Percentiles rank a stretch among this genome's conserved stretches.
Conservation (phyloP, 2,113 vertebrate genomes). For the Glareola pratincola region DNA sequence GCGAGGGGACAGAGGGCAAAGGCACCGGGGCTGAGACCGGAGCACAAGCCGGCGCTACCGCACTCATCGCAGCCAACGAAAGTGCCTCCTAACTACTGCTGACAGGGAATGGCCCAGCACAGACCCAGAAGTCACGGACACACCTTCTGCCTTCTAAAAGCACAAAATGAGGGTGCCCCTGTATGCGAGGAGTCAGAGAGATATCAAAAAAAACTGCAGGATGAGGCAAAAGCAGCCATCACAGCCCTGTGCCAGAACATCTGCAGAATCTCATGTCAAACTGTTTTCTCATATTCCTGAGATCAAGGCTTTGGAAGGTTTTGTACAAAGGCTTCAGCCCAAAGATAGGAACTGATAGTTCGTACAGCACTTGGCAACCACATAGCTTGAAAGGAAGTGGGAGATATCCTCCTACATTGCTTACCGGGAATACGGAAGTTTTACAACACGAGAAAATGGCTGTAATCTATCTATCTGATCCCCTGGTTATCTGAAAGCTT, state of each 20-base stretch:
- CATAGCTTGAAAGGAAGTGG: conserved; percentile 28
- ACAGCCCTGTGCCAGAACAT: neutral
- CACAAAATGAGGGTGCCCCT: neutral
- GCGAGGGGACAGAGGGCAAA: neutral
- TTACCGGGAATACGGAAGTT: conserved; percentile 5
- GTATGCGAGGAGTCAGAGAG: neutral
- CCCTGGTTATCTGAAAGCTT: conserved; percentile 4
- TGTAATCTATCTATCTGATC: conserved; percentile 23
- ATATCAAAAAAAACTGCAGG: neutral
- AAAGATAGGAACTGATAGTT: conserved; percentile 35
- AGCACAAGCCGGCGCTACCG: fast-evolving
- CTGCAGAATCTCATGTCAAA: conserved; percentile 28
- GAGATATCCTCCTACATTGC: conserved; percentile 37
- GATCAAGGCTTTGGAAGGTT: conserved; percentile 27
- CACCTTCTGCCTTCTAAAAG: neutral
- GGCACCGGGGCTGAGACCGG: fast-evolving
- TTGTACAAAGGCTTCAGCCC: conserved; percentile 12
- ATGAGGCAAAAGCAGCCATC: conserved; percentile 14
- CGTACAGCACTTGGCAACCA: neutral
- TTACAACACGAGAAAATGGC: neutral
- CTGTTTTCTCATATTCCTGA: conserved; percentile 17
- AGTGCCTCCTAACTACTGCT: neutral
- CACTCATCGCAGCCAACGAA: neutral
- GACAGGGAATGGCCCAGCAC: fast-evolving
- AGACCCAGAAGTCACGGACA: neutral